These are phyloP conservation scores for Malurus leucopterus DNA, from an alignment of 2,797 vertebrate species.

Conservation along the genomic window DNA sequence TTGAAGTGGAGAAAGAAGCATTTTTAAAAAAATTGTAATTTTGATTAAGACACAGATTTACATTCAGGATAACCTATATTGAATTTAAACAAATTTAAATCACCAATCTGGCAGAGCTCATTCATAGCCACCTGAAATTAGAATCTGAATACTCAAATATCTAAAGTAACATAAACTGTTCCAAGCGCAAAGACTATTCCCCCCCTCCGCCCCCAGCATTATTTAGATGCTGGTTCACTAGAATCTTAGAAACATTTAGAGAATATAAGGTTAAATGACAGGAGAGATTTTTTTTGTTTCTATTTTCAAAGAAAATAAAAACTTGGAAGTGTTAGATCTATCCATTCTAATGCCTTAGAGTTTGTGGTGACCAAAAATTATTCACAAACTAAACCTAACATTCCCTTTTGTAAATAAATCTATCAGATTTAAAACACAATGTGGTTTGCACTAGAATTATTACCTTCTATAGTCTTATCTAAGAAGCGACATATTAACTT, in stretches of 20 bases:
- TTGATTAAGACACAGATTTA: background rate
- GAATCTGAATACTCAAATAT: background rate
- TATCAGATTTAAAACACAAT: background rate
- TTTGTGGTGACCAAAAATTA: background rate
- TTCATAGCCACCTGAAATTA: background rate
- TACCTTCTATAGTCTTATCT: background rate
- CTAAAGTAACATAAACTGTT: background rate
- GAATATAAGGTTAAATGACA: background rate
- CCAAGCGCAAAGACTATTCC: background rate
- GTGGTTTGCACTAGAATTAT: background rate
- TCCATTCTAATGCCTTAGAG: background rate
- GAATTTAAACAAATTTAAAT: background rate
- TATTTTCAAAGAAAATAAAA: background rate
- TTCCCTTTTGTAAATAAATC: background rate
- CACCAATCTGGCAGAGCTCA: background rate
- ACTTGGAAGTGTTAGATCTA: background rate
- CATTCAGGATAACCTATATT: background rate
- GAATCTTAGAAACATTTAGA: background rate
- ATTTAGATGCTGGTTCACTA: background rate
- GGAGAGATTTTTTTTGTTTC: background rate
- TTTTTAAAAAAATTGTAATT: background rate
- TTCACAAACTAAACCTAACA: background rate
- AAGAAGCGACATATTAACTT: background rate
- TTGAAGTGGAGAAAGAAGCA: background rate
- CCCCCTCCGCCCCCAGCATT: background rate